Conservation (phyloP, 2,888 invertebrate species). For the Volucella bombylans region DNA sequence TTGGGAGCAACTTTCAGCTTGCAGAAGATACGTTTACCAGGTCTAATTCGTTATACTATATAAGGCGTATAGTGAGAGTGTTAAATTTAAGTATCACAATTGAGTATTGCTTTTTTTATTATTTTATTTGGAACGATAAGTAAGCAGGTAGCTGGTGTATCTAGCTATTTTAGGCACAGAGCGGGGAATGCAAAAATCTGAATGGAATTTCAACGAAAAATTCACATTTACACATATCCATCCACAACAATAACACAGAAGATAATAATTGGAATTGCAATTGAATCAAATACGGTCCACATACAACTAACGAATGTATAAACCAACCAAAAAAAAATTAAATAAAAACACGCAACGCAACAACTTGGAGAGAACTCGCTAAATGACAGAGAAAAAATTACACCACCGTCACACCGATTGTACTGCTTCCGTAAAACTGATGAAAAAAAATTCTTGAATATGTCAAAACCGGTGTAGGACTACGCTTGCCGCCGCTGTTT, state of each 20-base stretch:
- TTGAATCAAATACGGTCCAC: slow-evolving; percentile 79
- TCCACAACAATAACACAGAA: slow-evolving; percentile 29
- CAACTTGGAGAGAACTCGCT: slow-evolving; percentile 65
- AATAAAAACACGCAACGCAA: slow-evolving; percentile 77
- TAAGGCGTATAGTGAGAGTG: slow-evolving; percentile 49
- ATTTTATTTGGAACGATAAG: not conserved
- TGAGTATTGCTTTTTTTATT: slow-evolving; percentile 31
- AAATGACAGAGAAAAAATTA: slow-evolving; percentile 72
- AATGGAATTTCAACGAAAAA: slow-evolving; percentile 9
- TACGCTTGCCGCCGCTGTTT: slow-evolving; percentile 64
- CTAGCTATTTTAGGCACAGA: slow-evolving; percentile 60
- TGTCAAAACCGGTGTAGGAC: slow-evolving; percentile 74
- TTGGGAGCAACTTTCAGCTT: slow-evolving; percentile 34
- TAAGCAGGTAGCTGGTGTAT: slow-evolving; percentile 20
- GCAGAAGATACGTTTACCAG: slow-evolving; percentile 18
- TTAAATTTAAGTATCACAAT: slow-evolving; percentile 59
- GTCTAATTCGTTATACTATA: slow-evolving; percentile 5
- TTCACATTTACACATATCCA: slow-evolving; percentile 3
- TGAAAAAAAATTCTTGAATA: slow-evolving; percentile 69
- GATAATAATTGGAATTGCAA: slow-evolving; percentile 76
- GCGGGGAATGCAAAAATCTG: slow-evolving; percentile 47
- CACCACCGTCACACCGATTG: slow-evolving; percentile 72
- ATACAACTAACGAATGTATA: slow-evolving; percentile 39
- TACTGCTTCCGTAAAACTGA: slow-evolving; percentile 78
- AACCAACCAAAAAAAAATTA: slow-evolving; percentile 55